These are phyloP conservation scores for mouse (Mus musculus) DNA, from an alignment of 2,113 vertebrate species.

Conservation along the genomic window GRCm39 chr7:141860001-141860500, in stretches of 20 bases:
- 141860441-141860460: not conserved
- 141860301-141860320: not conserved
- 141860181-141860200: not conserved
- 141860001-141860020: too few relatives aligned
- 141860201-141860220: not conserved
- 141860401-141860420: not conserved
- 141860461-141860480: not conserved
- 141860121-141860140: too few relatives aligned
- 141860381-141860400: not conserved
- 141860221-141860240: not conserved
- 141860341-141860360: too few relatives aligned
- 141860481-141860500: too few relatives aligned
- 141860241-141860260: not conserved
- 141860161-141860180: not conserved
- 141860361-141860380: not conserved
- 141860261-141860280: not conserved
- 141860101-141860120: not conserved
- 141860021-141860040: too few relatives aligned
- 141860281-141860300: not conserved
- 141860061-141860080: not conserved
- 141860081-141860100: not conserved
- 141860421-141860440: not conserved
- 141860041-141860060: too few relatives aligned
- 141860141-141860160: too few relatives aligned
- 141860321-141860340: too few relatives aligned